Base-by-base conservation (phyloP, 2,888 invertebrate genomes). In the Coenonympha arcania region DNA sequence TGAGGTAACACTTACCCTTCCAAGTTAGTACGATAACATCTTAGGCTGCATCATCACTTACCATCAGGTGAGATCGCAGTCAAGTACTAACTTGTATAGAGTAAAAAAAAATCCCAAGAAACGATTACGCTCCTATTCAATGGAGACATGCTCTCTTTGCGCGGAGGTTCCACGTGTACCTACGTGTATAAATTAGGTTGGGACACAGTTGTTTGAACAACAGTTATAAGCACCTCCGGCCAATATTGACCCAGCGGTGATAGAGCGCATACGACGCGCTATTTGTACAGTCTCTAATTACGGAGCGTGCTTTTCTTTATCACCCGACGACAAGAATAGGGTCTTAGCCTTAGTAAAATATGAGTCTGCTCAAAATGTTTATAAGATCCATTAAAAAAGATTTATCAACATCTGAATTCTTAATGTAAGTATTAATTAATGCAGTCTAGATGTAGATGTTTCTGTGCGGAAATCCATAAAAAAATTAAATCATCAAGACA, bases 161-260 rank as follows among this genome's bases (percentile, higher is more conserved):
- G 41, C 44, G 49, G 52, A 50, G 46, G 48, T 49, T 52, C 68
- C 71, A 71, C 70, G 74, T 69, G 62, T 60, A 62, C 18, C 11
- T 19, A 19, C 11, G 36, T 66, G 61, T 68, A 64, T 75, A 77
- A 79, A 79, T 78, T 81, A 79, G 79, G 74, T 69, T 72, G 73
- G 69, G 64, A 66, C 67, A 66, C 60, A 61, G 61, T 62, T 79
- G 75, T 81, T 80, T 75, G 70, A 63, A 72, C 73, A 74, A 72
- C 71, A 72, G 68, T 63, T 65, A 66, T 65, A 63, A 65, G 63
- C 62, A 70, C 67, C 65, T 66, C 59, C 62, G 61, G 57, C 62
- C 57, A 74, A 78, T 76, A 75, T 83, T 83, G 69, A 76, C 72
- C 61, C 71, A 79, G 73, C 73, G 71, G 73, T 61, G 68, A 68